These are phyloP conservation scores for Puntigrus tetrazona DNA, from an alignment of 2,113 vertebrate genomes.

Conservation along the genomic window DNA sequence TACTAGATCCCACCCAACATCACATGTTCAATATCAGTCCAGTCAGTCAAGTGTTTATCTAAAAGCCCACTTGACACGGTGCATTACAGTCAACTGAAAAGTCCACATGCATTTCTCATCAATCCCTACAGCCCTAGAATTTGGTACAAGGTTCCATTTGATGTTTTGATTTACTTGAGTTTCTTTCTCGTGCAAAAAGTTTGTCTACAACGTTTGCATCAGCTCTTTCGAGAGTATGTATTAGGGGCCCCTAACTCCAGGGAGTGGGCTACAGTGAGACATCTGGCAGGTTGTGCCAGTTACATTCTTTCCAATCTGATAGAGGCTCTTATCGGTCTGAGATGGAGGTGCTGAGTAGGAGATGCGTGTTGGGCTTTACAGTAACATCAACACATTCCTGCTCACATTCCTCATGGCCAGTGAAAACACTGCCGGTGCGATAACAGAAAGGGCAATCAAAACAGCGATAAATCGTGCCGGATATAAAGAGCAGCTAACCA, in stretches of 20 bases:
- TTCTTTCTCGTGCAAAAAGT: not conserved
- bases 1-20: slow-evolving; percentile 3
- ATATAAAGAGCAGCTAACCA: slow-evolving; percentile 63
- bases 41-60: slow-evolving; percentile 19
- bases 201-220: slow-evolving; percentile 9
- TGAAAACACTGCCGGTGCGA: slow-evolving; percentile 64
- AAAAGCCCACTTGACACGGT: slow-evolving; percentile 35
- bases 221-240: slow-evolving; percentile 50
- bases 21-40: slow-evolving; percentile 45
- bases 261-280: slow-evolving; percentile 30
- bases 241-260: slow-evolving; percentile 57
- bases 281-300: slow-evolving; percentile 45
- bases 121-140: slow-evolving; percentile 9
- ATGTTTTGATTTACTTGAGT: not conserved
- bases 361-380: slow-evolving; percentile 62
- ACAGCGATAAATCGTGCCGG: slow-evolving; percentile 64
- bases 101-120: slow-evolving; percentile 11
- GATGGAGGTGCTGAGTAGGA: slow-evolving; percentile 62
- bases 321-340: slow-evolving; percentile 62
- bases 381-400: slow-evolving; percentile 70
- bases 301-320: slow-evolving; percentile 69
- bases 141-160: slow-evolving; percentile 16
- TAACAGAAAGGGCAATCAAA: slow-evolving; percentile 67
- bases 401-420: slow-evolving; percentile 62
- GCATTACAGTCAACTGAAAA: slow-evolving; percentile 34